phyloP scores from a whole-genome alignment of 1,140 invertebrate species.

The Bombus fervidus region DNA sequence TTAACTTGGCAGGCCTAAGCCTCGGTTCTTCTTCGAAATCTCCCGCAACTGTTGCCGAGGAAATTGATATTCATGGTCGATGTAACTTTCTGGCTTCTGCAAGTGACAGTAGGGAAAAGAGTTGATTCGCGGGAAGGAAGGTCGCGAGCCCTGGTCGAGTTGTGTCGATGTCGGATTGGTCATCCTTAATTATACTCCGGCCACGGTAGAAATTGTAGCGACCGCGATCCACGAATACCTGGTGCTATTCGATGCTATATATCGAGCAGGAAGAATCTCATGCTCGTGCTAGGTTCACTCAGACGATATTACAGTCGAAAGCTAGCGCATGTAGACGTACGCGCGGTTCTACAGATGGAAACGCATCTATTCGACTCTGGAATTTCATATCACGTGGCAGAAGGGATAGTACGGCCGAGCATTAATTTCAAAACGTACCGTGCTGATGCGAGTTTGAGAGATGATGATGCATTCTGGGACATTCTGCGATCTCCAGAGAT shows the following conservation, averaged over 20 bases:
- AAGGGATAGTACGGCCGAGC: slow-evolving; percentile 14
- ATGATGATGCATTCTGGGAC: slow-evolving; percentile 49
- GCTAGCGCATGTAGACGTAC: slow-evolving; percentile 19
- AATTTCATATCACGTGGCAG: slow-evolving; percentile 64
- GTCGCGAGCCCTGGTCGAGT: not conserved
- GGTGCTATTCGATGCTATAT: slow-evolving; percentile 40
- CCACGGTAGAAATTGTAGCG: slow-evolving; percentile 37
- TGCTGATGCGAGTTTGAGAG: slow-evolving; percentile 50
- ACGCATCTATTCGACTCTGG: slow-evolving; percentile 53
- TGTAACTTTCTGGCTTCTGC: slow-evolving; percentile 41
- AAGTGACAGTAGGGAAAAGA: slow-evolving; percentile 15
- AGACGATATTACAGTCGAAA: slow-evolving; percentile 47
- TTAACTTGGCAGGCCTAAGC: not conserved
- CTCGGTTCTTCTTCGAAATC: slow-evolving; percentile 7
- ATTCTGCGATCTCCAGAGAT: not conserved
- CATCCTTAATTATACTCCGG: slow-evolving; percentile 35
- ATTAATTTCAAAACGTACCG: slow-evolving; percentile 52
- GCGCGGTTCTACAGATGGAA: slow-evolving; percentile 28
- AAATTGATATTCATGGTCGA: slow-evolving; percentile 28
- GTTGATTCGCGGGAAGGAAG: slow-evolving; percentile 29
- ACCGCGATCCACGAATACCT: slow-evolving; percentile 15
- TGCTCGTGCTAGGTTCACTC: slow-evolving; percentile 20
- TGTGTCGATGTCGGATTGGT: slow-evolving; percentile 44
- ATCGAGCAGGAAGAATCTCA: slow-evolving; percentile 23
- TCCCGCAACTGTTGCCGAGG: not conserved